Conservation (phyloP, 2,797 vertebrate genomes). For the Novumbra hubbsi region DNA sequence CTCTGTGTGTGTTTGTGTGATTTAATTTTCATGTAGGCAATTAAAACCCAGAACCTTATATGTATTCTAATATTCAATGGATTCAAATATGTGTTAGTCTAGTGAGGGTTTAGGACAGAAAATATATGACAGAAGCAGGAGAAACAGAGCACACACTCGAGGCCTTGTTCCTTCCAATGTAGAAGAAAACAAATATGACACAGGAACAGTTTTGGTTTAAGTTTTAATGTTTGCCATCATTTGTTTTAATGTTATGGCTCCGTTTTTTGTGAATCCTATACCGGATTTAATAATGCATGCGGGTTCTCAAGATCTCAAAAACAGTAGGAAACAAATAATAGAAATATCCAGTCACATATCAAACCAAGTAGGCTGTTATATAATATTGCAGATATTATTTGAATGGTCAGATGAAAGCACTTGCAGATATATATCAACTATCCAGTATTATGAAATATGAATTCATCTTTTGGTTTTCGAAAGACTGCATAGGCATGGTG, state of each 20-base stretch:
- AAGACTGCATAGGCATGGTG: not conserved
- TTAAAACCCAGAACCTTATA: not conserved
- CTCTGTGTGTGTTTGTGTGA: slow-evolving; percentile 1
- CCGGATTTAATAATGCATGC: not conserved
- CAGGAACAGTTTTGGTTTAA: not conserved
- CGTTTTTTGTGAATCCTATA: not conserved
- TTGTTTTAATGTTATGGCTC: not conserved
- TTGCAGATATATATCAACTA: not conserved
- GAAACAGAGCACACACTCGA: not conserved
- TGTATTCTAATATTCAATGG: not conserved
- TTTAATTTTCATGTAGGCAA: not conserved
- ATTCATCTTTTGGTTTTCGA: not conserved
- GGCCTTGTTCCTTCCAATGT: not conserved
- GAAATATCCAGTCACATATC: not conserved
- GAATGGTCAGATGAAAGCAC: not conserved
- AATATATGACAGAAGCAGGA: not conserved
- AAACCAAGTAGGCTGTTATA: not conserved
- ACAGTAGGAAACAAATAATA: not conserved
- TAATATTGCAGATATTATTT: not conserved
- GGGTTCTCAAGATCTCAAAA: not conserved
- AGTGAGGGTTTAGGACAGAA: not conserved
- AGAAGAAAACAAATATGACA: not conserved
- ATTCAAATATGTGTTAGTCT: not conserved
- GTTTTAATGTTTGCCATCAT: not conserved
- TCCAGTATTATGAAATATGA: not conserved